phyloP scores from a whole-genome alignment of 2,888 invertebrate genomes.

The Julus scandinavius region DNA sequence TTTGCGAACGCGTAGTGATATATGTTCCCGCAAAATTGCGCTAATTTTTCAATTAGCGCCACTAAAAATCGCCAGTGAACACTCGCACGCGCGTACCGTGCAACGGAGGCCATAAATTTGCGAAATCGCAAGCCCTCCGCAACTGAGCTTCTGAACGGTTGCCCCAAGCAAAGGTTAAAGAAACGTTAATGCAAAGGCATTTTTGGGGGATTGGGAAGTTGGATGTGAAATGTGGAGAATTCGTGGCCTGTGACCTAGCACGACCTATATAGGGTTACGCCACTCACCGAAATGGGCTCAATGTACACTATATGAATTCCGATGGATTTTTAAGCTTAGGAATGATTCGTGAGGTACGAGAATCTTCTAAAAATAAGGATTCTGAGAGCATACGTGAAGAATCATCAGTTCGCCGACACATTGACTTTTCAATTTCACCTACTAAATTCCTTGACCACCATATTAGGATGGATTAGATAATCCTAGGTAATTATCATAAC shows the following conservation, averaged over 20 bases:
- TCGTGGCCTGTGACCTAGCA: not conserved
- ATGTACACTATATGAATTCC: not conserved
- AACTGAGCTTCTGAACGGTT: not conserved
- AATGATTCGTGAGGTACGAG: no score
- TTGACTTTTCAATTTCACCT: no score
- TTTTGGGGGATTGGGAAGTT: not conserved
- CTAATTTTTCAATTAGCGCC: slow-evolving; percentile 47
- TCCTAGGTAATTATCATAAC: no score
- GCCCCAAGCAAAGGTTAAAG: not conserved
- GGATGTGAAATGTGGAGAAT: not conserved
- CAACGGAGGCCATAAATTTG: not conserved
- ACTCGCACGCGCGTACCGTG: slow-evolving; percentile 2
- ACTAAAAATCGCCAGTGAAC: slow-evolving; percentile 38
- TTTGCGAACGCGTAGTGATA: not conserved
- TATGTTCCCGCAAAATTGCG: not conserved
- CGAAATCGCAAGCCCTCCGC: not conserved
- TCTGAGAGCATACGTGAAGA: no score
- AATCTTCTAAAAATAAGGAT: no score
- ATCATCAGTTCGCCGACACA: no score
- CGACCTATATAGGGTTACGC: not conserved
- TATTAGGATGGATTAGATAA: no score
- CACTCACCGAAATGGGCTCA: not conserved
- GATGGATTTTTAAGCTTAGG: not conserved
- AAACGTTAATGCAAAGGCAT: not conserved
- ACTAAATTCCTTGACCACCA: no score